These are phyloP conservation scores for Parazoanthus swiftii DNA, from an alignment of 92 coral and sea anemone genomes.

Conservation along the genomic window DNA sequence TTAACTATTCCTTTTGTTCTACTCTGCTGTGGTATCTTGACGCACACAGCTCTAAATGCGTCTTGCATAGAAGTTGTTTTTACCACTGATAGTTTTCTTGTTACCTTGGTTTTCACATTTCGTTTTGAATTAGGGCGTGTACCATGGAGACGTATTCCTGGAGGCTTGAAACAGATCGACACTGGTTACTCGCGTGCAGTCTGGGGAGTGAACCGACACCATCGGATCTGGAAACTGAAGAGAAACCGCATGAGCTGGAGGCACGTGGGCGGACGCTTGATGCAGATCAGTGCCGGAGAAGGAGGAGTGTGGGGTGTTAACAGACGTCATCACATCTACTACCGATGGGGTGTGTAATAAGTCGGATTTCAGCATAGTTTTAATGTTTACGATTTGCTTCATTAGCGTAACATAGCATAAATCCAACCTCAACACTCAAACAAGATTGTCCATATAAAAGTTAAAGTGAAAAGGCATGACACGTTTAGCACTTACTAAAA, in stretches of 20 bases:
- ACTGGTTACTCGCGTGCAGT: constrained; percentile 51
- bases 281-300: constrained; percentile 18
- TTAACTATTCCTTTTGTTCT: too few relatives aligned
- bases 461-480: too few relatives aligned
- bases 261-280: constrained; percentile 16
- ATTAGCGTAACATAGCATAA: not conserved
- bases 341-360: constrained; percentile 20
- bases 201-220: constrained; percentile 53
- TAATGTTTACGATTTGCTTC: too few relatives aligned
- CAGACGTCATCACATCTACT: not conserved
- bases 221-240: constrained; percentile 28
- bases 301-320: constrained; percentile 38
- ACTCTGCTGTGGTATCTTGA: not conserved
- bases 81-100: not conserved
- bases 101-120: not conserved
- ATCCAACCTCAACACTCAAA: not conserved
- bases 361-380: not conserved
- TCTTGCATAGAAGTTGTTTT: not conserved
- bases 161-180: constrained; percentile 52
- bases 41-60: too few relatives aligned
- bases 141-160: constrained; percentile 47
- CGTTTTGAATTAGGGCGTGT: constrained; percentile 19
- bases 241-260: constrained; percentile 27
- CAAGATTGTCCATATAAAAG: not conserved
- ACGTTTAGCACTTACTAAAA: too few relatives aligned